Base-by-base conservation (phyloP, 2,797 vertebrate genomes). In the Anolis apletophallus region DNA sequence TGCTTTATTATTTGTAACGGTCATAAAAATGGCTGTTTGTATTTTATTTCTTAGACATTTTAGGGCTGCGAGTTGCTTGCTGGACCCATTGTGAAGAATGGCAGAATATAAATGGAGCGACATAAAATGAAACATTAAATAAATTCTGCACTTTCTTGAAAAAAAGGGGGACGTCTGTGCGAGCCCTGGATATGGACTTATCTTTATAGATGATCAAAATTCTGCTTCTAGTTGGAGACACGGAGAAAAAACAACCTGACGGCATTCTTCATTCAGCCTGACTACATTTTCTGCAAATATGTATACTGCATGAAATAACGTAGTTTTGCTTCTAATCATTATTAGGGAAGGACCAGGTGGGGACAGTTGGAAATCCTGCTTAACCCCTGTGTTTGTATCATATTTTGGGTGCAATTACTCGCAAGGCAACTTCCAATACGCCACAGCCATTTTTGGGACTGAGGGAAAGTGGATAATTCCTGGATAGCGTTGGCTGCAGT, bases 51-150 rank as follows among this genome's bases (percentile, higher is more conserved):
- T 55, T 26, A 59, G 69, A 36, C 61, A 17, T 16, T 23, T 50
- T 61, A 72, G 16, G 26, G 17, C 36, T 34, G 26, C 55, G 46
- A 57, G 36, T 26, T 29, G 61, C 54, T 52, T 55, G 54, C 50
- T 83, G 54, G 54, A 55, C 36, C 54, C 2, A 5, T 40, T 6
- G 32, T 32, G 54, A 40, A 54, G 26, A 72, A 29, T n/a, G 34
- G 23, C 55, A 26, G 32, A 23, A 55, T 23, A 81, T 29, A 71
- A 81, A n/a, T 14, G 14, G 11, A 64, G 23, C 17, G 3, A 29
- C 9, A 76, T 76, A 54, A 77, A 54, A 73, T 29, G 57, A 71
- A 82, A n/a, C n/a, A 21, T 55, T 36, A 72, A 82, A 82, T 72
- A 64, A 29, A 71, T 81, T 71, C 50, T 81, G 32, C 23, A 57